Base-by-base conservation (phyloP, 1,140 invertebrate species). In the Cyclargus thomasi region DNA sequence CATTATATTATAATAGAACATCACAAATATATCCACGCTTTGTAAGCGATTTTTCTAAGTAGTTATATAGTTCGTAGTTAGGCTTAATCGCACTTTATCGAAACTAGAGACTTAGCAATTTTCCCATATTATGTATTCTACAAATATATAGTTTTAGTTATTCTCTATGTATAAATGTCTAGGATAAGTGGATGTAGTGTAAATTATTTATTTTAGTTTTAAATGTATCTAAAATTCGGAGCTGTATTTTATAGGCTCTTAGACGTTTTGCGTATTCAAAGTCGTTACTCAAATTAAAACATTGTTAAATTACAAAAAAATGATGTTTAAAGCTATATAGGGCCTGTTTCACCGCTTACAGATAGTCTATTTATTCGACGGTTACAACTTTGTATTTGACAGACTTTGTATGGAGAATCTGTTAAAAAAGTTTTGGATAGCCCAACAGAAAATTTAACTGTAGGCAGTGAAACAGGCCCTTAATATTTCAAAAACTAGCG, bases 1-100 rank as follows among this genome's bases (percentile, higher is more conserved):
- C 29, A 47, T 47, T 14, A 39, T 39, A 39, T 23, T 23, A 29
- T 29, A n/a, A 29, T 47, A 47, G 8, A 47, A 47, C 39, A 47
- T 47, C 39, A 47, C 39, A 47, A 47, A 47, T 47, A 47, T 47
- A 47, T 47, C 0, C 39, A 20, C 21, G 55, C 55, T 59, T 59
- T 59, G 55, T 20, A 59, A 20, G 55, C 18, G 20, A 59, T 17
- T 59, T 55, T 59, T 59, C 55, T 59, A 59, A 20, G 1, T 59
- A 59, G 55, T 59, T 20, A 59, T 21, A 59, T 59, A 20, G 18
- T 21, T 21, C 20, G 18, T 59, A 59, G 55, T 59, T 59, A 59
- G 18, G 10, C 18, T 59, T 59, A 59, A 5, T 59, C 17, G 18
- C 55, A 55, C 18, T 59, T 20, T 20, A 10, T 20, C 55, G 20